Conservation (phyloP, 1,140 invertebrate genomes). For the Macrosteles quadrilineatus region DNA sequence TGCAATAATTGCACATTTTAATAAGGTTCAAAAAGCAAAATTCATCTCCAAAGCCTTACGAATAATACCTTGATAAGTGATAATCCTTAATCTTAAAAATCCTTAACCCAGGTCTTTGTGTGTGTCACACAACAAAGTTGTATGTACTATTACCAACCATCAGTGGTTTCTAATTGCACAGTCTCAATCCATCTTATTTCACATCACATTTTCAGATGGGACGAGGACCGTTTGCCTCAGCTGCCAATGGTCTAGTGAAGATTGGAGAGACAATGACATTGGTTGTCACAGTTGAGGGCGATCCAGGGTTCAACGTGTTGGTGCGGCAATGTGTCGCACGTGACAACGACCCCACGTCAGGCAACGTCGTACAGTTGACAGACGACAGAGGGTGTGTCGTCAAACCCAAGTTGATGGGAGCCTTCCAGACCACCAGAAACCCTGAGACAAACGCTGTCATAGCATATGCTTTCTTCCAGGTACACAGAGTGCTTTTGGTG, state of each 20-base stretch:
- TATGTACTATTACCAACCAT: no score
- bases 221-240: conserved; percentile 72
- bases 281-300: conserved; percentile 78
- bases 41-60: no score
- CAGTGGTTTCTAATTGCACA: no score
- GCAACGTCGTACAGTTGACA: conserved; percentile 65
- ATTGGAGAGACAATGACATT: conserved; percentile 83
- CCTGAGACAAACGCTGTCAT: conserved; percentile 72
- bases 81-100: no score
- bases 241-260: conserved; percentile 75
- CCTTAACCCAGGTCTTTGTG: no score
- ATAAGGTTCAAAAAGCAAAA: no score
- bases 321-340: conserved; percentile 75
- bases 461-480: conserved; percentile 75
- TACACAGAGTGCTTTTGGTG: conserved; percentile 32
- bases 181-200: no score
- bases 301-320: conserved; percentile 76
- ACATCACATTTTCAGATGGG: conserved; percentile 66
- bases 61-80: no score
- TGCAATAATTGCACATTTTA: no score
- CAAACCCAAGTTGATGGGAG: conserved; percentile 79
- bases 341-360: conserved; percentile 52
- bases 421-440: conserved; percentile 77
- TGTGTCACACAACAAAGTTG: no score
- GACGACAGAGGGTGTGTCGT: conserved; percentile 77